Evolutionary conservation across 2,797 vertebrate species (phyloP).

Genomic region (Pantherophis alleghaniensis): DNA sequence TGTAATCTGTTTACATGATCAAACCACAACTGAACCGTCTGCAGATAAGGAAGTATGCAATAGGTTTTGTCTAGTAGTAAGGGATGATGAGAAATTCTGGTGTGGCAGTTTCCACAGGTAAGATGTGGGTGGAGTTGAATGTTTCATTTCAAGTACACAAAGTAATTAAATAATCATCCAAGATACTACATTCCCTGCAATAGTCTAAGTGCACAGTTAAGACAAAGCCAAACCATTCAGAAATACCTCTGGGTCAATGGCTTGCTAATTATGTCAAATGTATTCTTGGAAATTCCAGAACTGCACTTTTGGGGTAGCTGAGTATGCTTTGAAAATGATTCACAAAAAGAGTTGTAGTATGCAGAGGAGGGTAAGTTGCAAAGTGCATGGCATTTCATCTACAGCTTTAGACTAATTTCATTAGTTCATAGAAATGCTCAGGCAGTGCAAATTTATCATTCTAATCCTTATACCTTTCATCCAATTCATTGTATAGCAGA

Average conservation of each 20-base stretch:
- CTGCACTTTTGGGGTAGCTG: background rate
- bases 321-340: background rate
- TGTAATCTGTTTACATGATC: slow-evolving; percentile 26
- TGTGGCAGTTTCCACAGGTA: background rate
- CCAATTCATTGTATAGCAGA: slow-evolving; percentile 16
- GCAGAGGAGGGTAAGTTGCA: background rate
- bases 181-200: background rate
- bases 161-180: background rate
- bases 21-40: background rate
- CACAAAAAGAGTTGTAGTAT: background rate
- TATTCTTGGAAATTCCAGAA: background rate
- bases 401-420: slow-evolving; percentile 31
- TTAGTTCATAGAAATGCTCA: background rate
- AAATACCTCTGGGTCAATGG: background rate
- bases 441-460: slow-evolving; percentile 21
- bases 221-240: background rate
- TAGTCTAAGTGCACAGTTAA: background rate
- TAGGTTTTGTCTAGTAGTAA: background rate
- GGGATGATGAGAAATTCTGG: background rate
- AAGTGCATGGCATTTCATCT: background rate
- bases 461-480: background rate
- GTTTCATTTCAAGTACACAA: background rate
- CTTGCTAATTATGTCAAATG: background rate
- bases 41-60: slow-evolving; percentile 1
- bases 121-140: background rate